phyloP scores from a whole-genome alignment of 2,113 vertebrate genomes.

The Pogona vitticeps region DNA sequence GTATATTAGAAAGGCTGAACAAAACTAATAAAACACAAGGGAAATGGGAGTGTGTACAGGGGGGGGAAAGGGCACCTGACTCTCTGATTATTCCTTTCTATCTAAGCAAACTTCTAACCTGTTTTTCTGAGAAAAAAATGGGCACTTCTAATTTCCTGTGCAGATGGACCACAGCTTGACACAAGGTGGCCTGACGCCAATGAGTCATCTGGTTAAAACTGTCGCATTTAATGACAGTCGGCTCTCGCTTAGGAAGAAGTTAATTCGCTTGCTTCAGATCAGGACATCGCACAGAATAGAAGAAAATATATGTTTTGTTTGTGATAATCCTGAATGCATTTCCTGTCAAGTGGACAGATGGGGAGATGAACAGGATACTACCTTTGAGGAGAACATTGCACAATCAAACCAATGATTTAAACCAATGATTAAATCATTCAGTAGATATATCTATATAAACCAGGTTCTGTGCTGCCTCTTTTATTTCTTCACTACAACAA shows the following conservation, averaged over 20 bases:
- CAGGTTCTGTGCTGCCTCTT: no score
- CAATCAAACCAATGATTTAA: not conserved
- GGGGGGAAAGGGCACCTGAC: not conserved
- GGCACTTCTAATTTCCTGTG: conserved; percentile 10
- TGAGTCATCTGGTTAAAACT: not conserved
- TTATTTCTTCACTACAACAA: no score
- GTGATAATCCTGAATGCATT: not conserved
- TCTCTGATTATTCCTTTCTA: conserved; percentile 1
- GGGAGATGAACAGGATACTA: not conserved
- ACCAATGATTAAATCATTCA: not conserved
- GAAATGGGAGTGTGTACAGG: no score
- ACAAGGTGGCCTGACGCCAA: not conserved
- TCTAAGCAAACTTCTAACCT: not conserved
- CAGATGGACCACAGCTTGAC: not conserved
- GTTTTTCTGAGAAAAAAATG: conserved; percentile 12
- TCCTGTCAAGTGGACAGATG: not conserved
- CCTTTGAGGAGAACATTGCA: not conserved
- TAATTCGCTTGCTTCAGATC: not conserved
- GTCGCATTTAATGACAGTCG: not conserved
- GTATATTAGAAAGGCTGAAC: not conserved
- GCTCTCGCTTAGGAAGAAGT: not conserved
- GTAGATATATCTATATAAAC: no score
- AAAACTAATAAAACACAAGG: not conserved
- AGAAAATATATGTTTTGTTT: not conserved
- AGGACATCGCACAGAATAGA: not conserved